Evolutionary conservation across 2,797 vertebrate species (phyloP), one percentile per base, ranked within the genome.

Genomic region (Onychomys torridus): DNA sequence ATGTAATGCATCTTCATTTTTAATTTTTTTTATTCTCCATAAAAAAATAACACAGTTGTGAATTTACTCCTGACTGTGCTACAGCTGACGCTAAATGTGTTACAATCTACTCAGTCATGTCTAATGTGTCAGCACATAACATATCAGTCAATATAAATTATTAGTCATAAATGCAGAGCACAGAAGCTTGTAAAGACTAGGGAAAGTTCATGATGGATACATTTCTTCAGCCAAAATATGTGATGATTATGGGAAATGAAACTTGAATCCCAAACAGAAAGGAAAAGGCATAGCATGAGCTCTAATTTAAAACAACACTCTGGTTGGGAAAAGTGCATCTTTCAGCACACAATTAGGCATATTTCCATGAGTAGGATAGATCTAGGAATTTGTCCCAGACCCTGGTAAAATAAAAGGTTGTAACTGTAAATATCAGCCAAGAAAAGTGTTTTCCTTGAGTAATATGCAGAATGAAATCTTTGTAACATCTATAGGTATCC

Each of bases 391-490:
- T 27, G 79, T 81, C 6, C 91, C 1, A 14, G 59, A 1, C 1
- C 71, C 23, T 90, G 4, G 13, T 46, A 86, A 90, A 91, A 92
- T 92, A 63, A 92, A 88, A 82, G 37, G 21, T 96, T 79, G 89
- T 89, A 55, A 96, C 84, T 21, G 32, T 86, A 49, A 95, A 40
- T 2, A 92, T 96, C 91, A 98, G 79, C 6, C 2, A 96, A 95
- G 88, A 71, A 95, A 90, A 90, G 52, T 9, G 91, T 97, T 97
- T 95, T n/a, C 40, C 59, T 12, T 90, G 71, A 95, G 59, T 87
- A 77, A 59, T 88, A 78, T 1, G 96, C 73, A 86, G 65, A 96
- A 96, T 95, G 71, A 97, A 96, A 98, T 91, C 85, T 94, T 37
- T 97, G 21, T 83, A 1, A 3, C 6, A 27, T 81, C 46, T 61